A percentile compares a stretch with the other conserved stretches of the same genome.
Evolutionary conservation across 2,888 invertebrate species (phyloP).

Genomic region (Hyppa rectilinea): DNA sequence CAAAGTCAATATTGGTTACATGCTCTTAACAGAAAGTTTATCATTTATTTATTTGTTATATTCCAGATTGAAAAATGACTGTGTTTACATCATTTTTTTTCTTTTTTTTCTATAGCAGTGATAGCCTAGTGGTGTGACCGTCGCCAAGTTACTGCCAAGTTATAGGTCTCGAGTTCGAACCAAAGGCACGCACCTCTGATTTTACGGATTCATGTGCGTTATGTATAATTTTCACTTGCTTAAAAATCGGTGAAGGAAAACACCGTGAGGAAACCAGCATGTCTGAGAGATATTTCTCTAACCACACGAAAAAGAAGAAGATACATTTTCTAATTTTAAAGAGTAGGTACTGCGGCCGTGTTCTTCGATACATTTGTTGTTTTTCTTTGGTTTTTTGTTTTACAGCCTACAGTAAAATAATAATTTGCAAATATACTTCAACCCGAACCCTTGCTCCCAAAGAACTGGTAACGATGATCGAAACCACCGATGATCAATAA

Average conservation of each 20-base stretch:
- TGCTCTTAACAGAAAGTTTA: slow-evolving; percentile 24
- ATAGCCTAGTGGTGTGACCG: too few species aligned
- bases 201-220: too few species aligned
- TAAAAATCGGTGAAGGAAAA: too few species aligned
- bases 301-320: too few species aligned
- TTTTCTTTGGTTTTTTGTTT: background rate
- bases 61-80: background rate
- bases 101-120: too few species aligned
- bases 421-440: background rate
- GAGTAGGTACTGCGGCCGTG: background rate
- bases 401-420: background rate
- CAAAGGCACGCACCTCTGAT: too few species aligned
- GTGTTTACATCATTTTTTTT: background rate
- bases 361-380: background rate
- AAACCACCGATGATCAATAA: background rate
- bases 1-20: slow-evolving; percentile 16
- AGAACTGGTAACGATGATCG: background rate
- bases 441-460: background rate
- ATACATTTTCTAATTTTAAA: background rate
- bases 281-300: too few species aligned
- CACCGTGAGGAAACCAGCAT: too few species aligned
- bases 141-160: too few species aligned
- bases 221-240: too few species aligned
- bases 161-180: too few species aligned
- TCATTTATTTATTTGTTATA: background rate